Base-by-base conservation (phyloP, 2,797 vertebrate genomes). In the Pempheris klunzingeri region DNA sequence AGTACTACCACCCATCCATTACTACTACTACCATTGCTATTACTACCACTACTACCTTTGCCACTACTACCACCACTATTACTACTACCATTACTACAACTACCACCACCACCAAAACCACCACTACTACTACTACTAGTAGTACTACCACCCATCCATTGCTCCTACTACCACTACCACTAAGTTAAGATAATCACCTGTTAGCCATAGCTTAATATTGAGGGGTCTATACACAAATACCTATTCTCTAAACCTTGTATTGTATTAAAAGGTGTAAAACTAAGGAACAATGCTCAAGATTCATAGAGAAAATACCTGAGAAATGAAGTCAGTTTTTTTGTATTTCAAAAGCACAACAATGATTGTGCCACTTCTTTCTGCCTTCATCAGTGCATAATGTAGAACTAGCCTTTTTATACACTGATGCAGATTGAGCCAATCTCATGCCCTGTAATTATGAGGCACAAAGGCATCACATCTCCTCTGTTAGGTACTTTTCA, bases 401-500 rank as follows among this genome's bases (percentile, higher is more conserved):
- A 58, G 30, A 71, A 17, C 12, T 39, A 26, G 5, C 14, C 54
- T 54, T 71, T 67, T 59, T 17, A 71, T 64, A 24, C 14, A 41
- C 32, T 43, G 24, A 58, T 71, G 65, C 41, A 0, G 63, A 73
- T 57, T 34, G 53, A 72, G 73, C 17, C 43, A 54, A 17, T 74
- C 70, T 49, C 30, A 6, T 5, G 2, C 50, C 9, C 53, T 78
- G 24, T 87, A 82, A 84, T 87, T 75, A 86, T 0, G 28, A 54
- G 18, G 41, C 63, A 79, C 32, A 65, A 54, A 76, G 71, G 49
- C 66, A 63, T 36, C 41, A 15, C 34, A 32, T 66, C 66, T 68
- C 49, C 54, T 72, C 47, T 60, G 36, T 7, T 7, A 18, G 30
- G 28, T 28, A 52, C 68, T 62, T 81, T 84, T 82, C 38, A 70